Conservation (phyloP, 2,797 vertebrate species). For the Margarornis squamiger region DNA sequence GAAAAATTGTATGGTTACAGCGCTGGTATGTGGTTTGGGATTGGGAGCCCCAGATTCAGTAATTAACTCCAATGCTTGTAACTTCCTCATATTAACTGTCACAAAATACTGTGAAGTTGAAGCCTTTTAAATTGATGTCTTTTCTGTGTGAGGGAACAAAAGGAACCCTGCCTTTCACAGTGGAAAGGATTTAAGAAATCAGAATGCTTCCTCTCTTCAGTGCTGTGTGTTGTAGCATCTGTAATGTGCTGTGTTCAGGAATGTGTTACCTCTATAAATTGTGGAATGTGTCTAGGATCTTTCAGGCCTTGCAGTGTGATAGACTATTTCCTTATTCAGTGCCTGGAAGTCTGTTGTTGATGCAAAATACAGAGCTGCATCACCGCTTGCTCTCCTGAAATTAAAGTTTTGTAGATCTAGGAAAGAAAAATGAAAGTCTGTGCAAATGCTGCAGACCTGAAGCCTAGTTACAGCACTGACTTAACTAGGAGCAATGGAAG, state of each 20-base stretch:
- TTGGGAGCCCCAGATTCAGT: not conserved
- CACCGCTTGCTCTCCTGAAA: not conserved
- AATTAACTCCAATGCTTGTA: not conserved
- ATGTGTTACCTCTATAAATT: not conserved
- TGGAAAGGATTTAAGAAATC: not conserved
- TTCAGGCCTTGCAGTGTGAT: not conserved
- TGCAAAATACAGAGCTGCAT: not conserved
- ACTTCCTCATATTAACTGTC: not conserved
- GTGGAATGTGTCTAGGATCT: not conserved
- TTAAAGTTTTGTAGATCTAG: not conserved
- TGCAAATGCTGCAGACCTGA: not conserved
- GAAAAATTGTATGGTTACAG: not conserved
- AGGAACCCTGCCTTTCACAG: not conserved
- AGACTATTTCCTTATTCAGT: not conserved
- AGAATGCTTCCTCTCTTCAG: not conserved
- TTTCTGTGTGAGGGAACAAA: not conserved
- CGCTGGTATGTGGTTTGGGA: not conserved
- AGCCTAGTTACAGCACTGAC: not conserved
- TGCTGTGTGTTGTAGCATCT: not conserved
- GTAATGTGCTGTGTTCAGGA: not conserved
- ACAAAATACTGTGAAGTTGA: not conserved
- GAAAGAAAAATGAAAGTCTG: not conserved
- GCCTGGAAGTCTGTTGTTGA: not conserved
- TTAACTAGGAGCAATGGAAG: not conserved
- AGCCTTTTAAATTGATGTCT: not conserved